phyloP scores from a whole-genome alignment of 2,797 vertebrate species.

The Nothura maculosa region DNA sequence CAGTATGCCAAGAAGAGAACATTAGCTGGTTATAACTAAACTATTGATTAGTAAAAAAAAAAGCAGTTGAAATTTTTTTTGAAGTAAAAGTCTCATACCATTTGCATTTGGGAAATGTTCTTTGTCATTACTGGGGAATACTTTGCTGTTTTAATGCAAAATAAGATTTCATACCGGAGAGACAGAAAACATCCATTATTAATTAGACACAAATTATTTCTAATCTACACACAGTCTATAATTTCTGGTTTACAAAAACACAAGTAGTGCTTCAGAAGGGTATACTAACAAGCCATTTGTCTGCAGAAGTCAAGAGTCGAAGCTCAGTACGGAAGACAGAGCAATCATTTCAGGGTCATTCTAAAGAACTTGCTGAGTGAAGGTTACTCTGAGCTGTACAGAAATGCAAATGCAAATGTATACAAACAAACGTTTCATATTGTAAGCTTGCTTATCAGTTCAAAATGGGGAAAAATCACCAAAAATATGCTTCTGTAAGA shows the following conservation, averaged over 20 bases:
- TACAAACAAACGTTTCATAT: slow-evolving; percentile 25
- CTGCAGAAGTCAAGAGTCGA: slow-evolving; percentile 66
- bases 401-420: slow-evolving; percentile 11
- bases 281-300: slow-evolving; percentile 80
- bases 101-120: slow-evolving; percentile 55
- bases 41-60: neutral
- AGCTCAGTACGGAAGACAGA: slow-evolving; percentile 74
- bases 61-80: slow-evolving; percentile 41
- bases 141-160: slow-evolving; percentile 56
- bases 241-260: slow-evolving; percentile 80
- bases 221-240: slow-evolving; percentile 78
- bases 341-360: slow-evolving; percentile 68
- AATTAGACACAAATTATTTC: slow-evolving; percentile 84
- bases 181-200: slow-evolving; percentile 74
- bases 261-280: slow-evolving; percentile 78
- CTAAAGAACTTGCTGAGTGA: slow-evolving; percentile 54
- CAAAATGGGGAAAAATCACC: neutral
- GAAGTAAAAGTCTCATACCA: slow-evolving; percentile 39
- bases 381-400: slow-evolving; percentile 46
- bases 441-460: neutral
- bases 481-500: neutral
- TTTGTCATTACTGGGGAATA: slow-evolving; percentile 54
- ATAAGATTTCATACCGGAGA: slow-evolving; percentile 60
- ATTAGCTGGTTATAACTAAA: neutral
- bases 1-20: neutral